Evolutionary conservation across 2,113 vertebrate species (phyloP), one percentile per base, ranked within the genome.

Genomic region (Poecile atricapillus): DNA sequence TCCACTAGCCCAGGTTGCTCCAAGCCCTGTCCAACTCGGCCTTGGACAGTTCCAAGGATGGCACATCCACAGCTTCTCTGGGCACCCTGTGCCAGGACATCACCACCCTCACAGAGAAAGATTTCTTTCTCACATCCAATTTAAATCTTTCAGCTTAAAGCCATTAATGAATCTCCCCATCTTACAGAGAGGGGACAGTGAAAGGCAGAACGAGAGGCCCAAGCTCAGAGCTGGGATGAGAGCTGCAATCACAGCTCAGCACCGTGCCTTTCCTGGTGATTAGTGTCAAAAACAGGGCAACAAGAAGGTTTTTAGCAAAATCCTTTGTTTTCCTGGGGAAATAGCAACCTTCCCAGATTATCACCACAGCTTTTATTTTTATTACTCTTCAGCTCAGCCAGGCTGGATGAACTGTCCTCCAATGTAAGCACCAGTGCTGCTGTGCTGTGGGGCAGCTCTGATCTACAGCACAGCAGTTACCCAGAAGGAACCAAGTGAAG

Each of bases 1-100:
- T 14, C 25, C 49, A 43, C 9, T 17, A 3, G 6, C 14, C 41
- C 41, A 50, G 43, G 25, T 1, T 76, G 25, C 9, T 83, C 35
- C 49, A 43, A 43, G 25, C 10, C 25, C 10, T 0, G 0, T 35
- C 47, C 71, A 77, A 1, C 31, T 20, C 8, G 28, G 50, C 60
- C 35, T 58, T 27, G 76, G 24, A 20, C 79, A 33, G 15, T 63
- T 33, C 5, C 55, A 90, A 39, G 39, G 8, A 28, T 67, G 46
- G 7, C 6, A 11, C 13, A 14, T 59, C 53, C 53, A 43, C 18
- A 55, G 1, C 15, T 46, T 21, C 52, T 39, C 46, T 62, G 25
- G 52, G 30, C 24, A 69, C 13, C 3, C 11, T 31, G n/a, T 62
- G 35, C 63, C 62, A 62, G 30, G 12, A 19, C 53, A 41, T 43